Conservation (phyloP, 2,113 vertebrate genomes). For the Carollia perspicillata region DNA sequence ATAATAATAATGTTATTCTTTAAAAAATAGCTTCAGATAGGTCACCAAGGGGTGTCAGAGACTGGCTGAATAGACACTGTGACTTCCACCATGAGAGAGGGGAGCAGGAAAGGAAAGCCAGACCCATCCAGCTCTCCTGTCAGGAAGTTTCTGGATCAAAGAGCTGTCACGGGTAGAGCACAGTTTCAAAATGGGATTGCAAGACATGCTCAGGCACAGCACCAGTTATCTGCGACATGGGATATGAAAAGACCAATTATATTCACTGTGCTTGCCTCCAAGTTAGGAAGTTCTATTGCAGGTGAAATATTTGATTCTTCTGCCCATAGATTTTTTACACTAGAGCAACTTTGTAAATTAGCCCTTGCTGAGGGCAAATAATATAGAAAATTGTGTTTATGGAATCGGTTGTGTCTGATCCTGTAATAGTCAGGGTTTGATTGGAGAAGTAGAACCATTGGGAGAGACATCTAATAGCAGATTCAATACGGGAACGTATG, state of each 20-base stretch:
- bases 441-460: background rate
- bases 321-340: too few relatives aligned
- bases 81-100: background rate
- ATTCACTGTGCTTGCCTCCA: background rate
- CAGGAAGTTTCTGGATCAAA: background rate
- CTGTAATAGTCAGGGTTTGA: background rate
- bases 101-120: background rate
- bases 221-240: background rate
- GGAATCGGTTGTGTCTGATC: background rate
- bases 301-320: background rate
- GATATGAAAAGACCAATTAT: background rate
- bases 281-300: background rate
- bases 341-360: background rate
- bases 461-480: background rate
- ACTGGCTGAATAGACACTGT: background rate
- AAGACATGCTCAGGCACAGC: background rate
- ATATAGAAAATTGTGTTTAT: background rate
- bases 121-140: background rate
- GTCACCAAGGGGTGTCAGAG: background rate
- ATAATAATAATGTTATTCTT: too few relatives aligned
- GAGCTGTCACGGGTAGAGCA: background rate
- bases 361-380: background rate
- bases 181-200: background rate
- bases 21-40: background rate
- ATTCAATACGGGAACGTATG: background rate